phyloP scores from a whole-genome alignment of 2,888 invertebrate species.

The Ophion slaviceki region DNA sequence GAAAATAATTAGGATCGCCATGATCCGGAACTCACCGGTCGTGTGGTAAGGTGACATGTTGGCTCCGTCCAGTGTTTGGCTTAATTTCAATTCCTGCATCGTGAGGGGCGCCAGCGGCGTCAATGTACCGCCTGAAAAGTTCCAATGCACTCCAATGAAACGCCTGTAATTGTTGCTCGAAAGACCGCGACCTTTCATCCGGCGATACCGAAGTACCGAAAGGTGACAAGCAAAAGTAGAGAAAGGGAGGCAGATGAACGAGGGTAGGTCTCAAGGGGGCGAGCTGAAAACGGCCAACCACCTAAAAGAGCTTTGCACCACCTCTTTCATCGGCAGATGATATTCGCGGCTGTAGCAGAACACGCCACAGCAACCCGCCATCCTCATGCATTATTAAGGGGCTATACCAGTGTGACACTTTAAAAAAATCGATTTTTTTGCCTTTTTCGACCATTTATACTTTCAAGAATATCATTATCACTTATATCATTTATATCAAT shows the following conservation, averaged over 20 bases:
- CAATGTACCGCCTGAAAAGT: constrained; percentile 86
- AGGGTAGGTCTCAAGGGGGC: constrained; percentile 53
- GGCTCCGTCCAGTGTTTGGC: constrained; percentile 87
- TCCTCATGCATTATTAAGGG: constrained; percentile 79
- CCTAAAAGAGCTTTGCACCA: constrained; percentile 75
- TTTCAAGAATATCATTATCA: too few relatives aligned
- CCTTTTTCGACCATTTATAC: too few relatives aligned
- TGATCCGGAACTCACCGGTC: constrained; percentile 85
- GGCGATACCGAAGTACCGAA: background rate
- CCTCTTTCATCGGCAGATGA: constrained; percentile 83
- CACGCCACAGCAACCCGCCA: constrained; percentile 66
- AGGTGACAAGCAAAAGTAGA: constrained; percentile 32
- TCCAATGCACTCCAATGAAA: background rate
- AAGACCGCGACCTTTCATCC: background rate
- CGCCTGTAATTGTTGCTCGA: background rate
- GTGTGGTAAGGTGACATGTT: constrained; percentile 88
- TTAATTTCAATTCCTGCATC: constrained; percentile 91
- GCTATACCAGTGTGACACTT: too few relatives aligned
- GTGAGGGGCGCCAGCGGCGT: constrained; percentile 90
- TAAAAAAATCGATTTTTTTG: too few relatives aligned
- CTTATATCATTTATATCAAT: too few relatives aligned
- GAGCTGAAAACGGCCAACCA: constrained; percentile 78
- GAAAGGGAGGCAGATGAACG: constrained; percentile 34
- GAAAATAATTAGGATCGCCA: background rate
- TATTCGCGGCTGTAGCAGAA: constrained; percentile 82